Base-by-base conservation (phyloP, 2,888 invertebrate genomes). In the Heliconius hortense region DNA sequence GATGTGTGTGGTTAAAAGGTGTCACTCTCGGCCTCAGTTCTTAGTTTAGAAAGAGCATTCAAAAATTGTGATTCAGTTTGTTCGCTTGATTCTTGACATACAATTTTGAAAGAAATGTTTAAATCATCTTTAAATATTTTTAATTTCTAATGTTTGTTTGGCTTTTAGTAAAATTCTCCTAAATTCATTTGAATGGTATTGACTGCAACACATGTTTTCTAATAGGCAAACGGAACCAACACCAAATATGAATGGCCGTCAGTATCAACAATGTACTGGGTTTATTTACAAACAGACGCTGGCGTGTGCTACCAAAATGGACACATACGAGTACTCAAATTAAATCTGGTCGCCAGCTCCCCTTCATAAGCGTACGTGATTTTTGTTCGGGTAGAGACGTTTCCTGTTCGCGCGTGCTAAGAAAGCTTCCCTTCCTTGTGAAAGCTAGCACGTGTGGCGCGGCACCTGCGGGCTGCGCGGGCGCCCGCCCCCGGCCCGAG, bases 221-320 rank as follows among this genome's bases (percentile, higher is more conserved):
- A 68, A 77, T 79, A 81, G 73, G 77, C 76, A 67, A 79, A 79
- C 81, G 73, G 80, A 80, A 81, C 82, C 75, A 76, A 79, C 80
- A 77, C 82, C 82, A 83, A 85, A 86, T 88, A 88, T 89, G 88
- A 89, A 89, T 89, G 90, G 87, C 86, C 87, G 87, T 80, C 81
- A 84, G 85, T 84, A 84, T 87, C 87, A 87, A 88, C 88, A 88
- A 81, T 83, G 84, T 84, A 83, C 83, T 82, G 81, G 84, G 86
- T 86, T 88, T 93, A 91, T 93, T 93, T 93, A 93, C 93, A 91
- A 93, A 93, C 93, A 93, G 83, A 84, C 85, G 87, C 90, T 88
- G 88, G 85, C 83, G 87, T 85, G 84, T 79, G 85, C 79, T 86
- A 85, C 88, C 84, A 84, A 88, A 84, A 83, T 82, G 86, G 88